Conservation (phyloP, 2,797 vertebrate genomes). For the Gambelia wislizenii region DNA sequence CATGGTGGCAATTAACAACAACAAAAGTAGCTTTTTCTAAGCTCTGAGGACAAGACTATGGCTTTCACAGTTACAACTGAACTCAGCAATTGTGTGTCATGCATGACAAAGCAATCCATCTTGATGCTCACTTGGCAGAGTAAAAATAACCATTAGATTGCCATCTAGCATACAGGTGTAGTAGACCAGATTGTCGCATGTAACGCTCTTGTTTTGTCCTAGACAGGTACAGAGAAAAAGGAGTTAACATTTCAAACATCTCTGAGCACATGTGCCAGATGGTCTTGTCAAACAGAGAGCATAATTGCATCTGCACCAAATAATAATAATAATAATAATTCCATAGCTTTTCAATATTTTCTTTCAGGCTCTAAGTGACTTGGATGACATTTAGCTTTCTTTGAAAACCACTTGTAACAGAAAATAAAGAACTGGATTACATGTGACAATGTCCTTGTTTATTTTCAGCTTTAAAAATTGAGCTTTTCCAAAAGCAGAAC, state of each 20-base stretch:
- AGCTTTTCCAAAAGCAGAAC: conserved; percentile 16
- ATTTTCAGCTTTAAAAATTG: conserved; percentile 52
- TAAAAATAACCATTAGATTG: background rate
- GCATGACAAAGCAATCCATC: background rate
- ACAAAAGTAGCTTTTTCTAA: too few species aligned
- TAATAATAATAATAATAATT: conserved; percentile 31
- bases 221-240: background rate
- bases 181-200: background rate
- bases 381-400: conserved; percentile 66
- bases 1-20: too few species aligned
- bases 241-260: conserved; percentile 40
- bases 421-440: conserved; percentile 66
- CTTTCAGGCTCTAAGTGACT: conserved; percentile 48
- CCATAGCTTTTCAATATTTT: conserved; percentile 58
- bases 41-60: too few species aligned
- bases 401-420: conserved; percentile 62
- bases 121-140: background rate
- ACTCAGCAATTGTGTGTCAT: background rate
- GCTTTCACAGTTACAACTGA: background rate
- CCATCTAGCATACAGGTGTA: background rate
- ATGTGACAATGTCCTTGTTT: conserved; percentile 72
- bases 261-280: conserved; percentile 38
- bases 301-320: conserved; percentile 23
- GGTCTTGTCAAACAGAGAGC: conserved; percentile 63
- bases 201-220: background rate